Evolutionary conservation across 2,113 vertebrate genomes (phyloP), one percentile per base, ranked within the genome.

Genomic region (Siniperca knerii): DNA sequence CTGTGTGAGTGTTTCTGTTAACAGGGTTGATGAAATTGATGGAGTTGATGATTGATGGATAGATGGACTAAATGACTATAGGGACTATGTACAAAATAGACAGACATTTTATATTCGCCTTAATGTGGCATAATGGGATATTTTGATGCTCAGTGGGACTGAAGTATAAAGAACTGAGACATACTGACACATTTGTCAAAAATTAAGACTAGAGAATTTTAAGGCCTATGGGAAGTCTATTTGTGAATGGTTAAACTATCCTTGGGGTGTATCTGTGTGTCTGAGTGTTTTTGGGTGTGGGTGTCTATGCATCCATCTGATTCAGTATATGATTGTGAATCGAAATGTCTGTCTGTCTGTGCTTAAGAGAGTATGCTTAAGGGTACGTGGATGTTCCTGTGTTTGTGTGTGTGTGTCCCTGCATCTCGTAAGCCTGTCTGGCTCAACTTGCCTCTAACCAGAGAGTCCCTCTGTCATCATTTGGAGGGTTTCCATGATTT

Each of bases 391-490:
- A 25, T 69, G 13, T 52, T 13, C 12, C n/a, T 29, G 25, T 77
- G 16, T 70, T 6, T 66, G 20, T 82, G 62, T 69, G n/a, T 79
- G 20, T 69, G 13, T 71, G 62, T 77, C 33, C 21, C 18, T 66
- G 40, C 77, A 52, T 61, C 44, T 55, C 35, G 21, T 78, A 78
- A 76, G 40, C 52, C 54, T 0, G 33, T 75, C 81, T 87, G 82
- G 74, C 77, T 90, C 80, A 23, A 23, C 37, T 48, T 16, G 44
- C 55, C 68, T 64, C 66, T 58, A 76, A 57, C 40, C 1, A 0
- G 42, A 80, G 66, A 80, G 77, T 77, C 71, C 15, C 77, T 83
- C 90, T 86, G 83, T 93, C 92, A 89, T 90, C 76, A 18, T 81
- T 44, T 89, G 87, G 83, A 90, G 72, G 29, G 29, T 75, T 82